These are phyloP conservation scores for Drosophila mettleri DNA, from an alignment of 2,888 invertebrate species.

Conservation along the genomic window DNA sequence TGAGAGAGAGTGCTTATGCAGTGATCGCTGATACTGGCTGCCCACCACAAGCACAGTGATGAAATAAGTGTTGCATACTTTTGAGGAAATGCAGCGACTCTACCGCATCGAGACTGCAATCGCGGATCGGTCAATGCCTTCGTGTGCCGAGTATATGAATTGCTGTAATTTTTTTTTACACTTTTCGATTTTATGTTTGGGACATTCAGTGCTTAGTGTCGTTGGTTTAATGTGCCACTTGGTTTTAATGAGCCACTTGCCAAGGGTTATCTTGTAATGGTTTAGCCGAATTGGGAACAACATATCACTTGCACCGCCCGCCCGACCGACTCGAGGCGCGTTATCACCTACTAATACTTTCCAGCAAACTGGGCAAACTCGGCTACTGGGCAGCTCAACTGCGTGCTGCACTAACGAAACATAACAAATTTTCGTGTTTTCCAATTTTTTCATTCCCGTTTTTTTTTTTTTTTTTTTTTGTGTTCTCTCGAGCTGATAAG, in stretches of 20 bases:
- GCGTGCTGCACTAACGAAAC: slow-evolving; percentile 14
- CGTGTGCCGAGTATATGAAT: background rate
- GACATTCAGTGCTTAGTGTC: slow-evolving; percentile 38
- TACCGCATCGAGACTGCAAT: background rate
- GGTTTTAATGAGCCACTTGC: slow-evolving; percentile 56
- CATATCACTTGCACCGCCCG: slow-evolving; percentile 4
- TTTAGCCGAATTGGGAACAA: slow-evolving; percentile 40
- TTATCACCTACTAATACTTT: slow-evolving; percentile 48
- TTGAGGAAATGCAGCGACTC: background rate
- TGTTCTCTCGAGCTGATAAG: slow-evolving; percentile 42
- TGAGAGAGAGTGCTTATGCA: slow-evolving; percentile 5
- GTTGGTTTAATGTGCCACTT: slow-evolving; percentile 29
- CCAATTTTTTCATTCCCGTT: background rate
- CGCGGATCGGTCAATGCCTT: slow-evolving; percentile 30
- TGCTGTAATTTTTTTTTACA: background rate
- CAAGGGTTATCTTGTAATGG: slow-evolving; percentile 65
- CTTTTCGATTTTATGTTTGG: slow-evolving; percentile 25
- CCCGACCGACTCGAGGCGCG: background rate
- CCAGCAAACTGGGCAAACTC: slow-evolving; percentile 38
- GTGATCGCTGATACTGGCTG: slow-evolving; percentile 37
- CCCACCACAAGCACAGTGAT: slow-evolving; percentile 33
- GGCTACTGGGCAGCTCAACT: slow-evolving; percentile 12
- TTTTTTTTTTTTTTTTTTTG: slow-evolving; percentile 9
- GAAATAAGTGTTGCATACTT: slow-evolving; percentile 50
- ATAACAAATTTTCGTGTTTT: slow-evolving; percentile 41